Evolutionary conservation across 1,140 invertebrate genomes (phyloP).

Genomic region (Ridgeia piscesae): DNA sequence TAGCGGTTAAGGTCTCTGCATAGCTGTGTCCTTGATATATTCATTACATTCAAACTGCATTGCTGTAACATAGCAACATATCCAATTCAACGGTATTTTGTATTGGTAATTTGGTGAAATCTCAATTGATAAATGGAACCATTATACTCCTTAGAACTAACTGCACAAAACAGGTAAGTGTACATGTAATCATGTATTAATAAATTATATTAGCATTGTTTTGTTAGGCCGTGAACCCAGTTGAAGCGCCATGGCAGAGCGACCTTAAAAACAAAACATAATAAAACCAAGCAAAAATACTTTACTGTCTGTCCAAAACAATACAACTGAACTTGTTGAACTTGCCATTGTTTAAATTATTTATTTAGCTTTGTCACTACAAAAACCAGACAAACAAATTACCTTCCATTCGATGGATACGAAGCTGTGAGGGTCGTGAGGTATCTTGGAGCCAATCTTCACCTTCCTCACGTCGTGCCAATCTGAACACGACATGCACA

Average conservation of each 20-base stretch:
- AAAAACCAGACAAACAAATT: no score
- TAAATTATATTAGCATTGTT: no score
- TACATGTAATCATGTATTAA: background rate
- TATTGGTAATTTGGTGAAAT: background rate
- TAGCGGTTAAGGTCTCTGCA: constrained; percentile 38
- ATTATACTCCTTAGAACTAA: background rate
- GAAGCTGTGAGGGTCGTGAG: constrained; percentile 52
- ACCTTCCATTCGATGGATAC: constrained; percentile 53
- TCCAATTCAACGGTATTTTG: background rate
- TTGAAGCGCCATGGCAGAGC: no score
- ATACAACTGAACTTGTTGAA: no score
- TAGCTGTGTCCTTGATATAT: constrained; percentile 34
- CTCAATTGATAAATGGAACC: background rate
- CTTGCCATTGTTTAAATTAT: no score
- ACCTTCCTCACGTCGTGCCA: constrained; percentile 47
- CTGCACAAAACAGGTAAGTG: background rate
- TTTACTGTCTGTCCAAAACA: no score
- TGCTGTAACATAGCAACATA: background rate
- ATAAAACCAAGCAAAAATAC: no score
- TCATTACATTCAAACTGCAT: constrained; percentile 30
- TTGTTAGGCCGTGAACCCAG: no score
- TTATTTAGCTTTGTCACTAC: no score
- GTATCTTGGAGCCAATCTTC: constrained; percentile 47
- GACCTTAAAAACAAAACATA: no score
- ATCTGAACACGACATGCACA: constrained; percentile 33